A percentile compares a stretch with the other conserved stretches of the same genome.
Evolutionary conservation across 1,140 invertebrate species (phyloP).

Genomic region (Delia radicum): DNA sequence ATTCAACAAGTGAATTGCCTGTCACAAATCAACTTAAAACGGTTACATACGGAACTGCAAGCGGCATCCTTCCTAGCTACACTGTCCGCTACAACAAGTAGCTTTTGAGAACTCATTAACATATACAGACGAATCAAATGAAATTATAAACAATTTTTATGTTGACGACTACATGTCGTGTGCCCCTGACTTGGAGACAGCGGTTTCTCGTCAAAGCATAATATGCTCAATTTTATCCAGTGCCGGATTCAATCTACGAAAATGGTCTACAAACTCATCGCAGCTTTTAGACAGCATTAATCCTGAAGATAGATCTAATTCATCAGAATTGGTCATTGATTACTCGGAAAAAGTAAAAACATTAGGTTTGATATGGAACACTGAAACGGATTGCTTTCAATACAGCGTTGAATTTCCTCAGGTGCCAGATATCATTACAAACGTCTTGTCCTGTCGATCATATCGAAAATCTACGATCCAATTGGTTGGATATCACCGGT

Average conservation of each 20-base stretch:
- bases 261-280: neutral
- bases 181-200: neutral
- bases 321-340: neutral
- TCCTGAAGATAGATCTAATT: neutral
- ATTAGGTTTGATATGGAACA: neutral
- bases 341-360: neutral
- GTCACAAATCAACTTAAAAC: neutral
- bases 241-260: neutral
- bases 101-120: neutral
- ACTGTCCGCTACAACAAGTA: neutral
- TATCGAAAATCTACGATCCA: neutral
- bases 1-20: neutral
- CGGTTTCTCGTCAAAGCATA: neutral
- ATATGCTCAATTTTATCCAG: neutral
- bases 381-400: neutral
- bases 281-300: neutral
- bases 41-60: constrained; percentile 19
- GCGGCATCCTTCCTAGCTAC: constrained; percentile 16
- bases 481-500: neutral
- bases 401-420: neutral
- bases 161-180: neutral
- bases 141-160: constrained; percentile 10
- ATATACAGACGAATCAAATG: neutral
- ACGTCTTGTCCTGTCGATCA: constrained; percentile 4
- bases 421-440: neutral